These are phyloP conservation scores for Paraescarpia echinospica DNA, from an alignment of 1,140 invertebrate species.

Conservation along the genomic window DNA sequence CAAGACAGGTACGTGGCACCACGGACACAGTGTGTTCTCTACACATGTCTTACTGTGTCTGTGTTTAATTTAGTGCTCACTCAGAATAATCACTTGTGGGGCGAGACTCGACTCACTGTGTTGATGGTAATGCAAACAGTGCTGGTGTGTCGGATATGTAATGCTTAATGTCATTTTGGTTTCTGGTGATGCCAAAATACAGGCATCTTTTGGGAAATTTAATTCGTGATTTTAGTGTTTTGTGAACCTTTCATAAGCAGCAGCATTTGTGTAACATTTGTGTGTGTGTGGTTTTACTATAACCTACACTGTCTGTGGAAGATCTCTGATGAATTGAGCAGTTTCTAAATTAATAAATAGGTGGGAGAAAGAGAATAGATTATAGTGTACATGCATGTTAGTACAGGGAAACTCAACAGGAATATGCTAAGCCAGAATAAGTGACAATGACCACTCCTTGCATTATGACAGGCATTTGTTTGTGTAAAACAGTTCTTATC, in stretches of 20 bases:
- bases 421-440: slow-evolving; percentile 31
- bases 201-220: not conserved
- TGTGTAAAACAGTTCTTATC: not conserved
- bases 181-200: not conserved
- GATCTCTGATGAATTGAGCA: too few species aligned
- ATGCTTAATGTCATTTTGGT: not conserved
- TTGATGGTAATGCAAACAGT: not conserved
- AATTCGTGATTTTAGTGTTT: not conserved
- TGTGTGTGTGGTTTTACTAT: not conserved
- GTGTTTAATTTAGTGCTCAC: not conserved
- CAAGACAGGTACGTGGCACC: slow-evolving; percentile 72
- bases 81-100: not conserved
- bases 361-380: too few species aligned
- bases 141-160: not conserved
- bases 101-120: not conserved
- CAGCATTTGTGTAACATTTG: not conserved
- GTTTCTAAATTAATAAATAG: too few species aligned
- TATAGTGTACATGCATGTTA: not conserved
- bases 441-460: not conserved
- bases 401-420: not conserved
- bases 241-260: not conserved
- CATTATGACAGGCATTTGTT: not conserved
- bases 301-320: not conserved
- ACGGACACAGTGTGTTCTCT: not conserved
- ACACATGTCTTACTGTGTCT: not conserved